A percentile compares a stretch with the other conserved stretches of the same genome.
Conservation (phyloP, 2,888 invertebrate species). For the Nemoura dubitans region DNA sequence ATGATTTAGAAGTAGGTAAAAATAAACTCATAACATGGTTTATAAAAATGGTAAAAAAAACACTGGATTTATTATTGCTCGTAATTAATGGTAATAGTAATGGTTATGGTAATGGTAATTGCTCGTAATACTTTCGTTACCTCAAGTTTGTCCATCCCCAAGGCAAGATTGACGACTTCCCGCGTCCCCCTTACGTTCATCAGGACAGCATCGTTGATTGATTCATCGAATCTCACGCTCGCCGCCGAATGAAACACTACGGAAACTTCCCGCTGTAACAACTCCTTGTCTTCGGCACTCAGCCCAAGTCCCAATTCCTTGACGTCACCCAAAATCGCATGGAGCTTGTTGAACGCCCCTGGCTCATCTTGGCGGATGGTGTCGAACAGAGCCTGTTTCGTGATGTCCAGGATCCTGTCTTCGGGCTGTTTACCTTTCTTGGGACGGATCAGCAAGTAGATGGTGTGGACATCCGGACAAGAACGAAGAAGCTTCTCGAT, state of each 20-base stretch:
- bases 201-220: not conserved
- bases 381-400: not conserved
- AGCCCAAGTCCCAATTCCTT: not conserved
- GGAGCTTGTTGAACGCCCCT: not conserved
- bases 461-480: not conserved
- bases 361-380: not conserved
- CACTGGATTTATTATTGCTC: too few species aligned
- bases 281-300: not conserved
- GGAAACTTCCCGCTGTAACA: not conserved
- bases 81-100: too few species aligned
- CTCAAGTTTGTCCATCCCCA: not conserved
- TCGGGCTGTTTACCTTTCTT: not conserved
- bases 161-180: not conserved
- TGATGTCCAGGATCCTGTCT: not conserved
- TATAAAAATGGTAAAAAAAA: too few species aligned
- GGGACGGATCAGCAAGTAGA: not conserved
- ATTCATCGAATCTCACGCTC: not conserved
- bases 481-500: not conserved
- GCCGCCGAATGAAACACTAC: not conserved
- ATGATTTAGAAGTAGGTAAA: too few species aligned
- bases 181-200: conserved; percentile 8
- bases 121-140: not conserved
- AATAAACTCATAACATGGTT: too few species aligned
- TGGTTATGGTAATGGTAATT: too few species aligned
- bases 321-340: not conserved